These are phyloP conservation scores for Drosophila hawaiiensis DNA, from an alignment of 2,888 invertebrate genomes.

Conservation along the genomic window DNA sequence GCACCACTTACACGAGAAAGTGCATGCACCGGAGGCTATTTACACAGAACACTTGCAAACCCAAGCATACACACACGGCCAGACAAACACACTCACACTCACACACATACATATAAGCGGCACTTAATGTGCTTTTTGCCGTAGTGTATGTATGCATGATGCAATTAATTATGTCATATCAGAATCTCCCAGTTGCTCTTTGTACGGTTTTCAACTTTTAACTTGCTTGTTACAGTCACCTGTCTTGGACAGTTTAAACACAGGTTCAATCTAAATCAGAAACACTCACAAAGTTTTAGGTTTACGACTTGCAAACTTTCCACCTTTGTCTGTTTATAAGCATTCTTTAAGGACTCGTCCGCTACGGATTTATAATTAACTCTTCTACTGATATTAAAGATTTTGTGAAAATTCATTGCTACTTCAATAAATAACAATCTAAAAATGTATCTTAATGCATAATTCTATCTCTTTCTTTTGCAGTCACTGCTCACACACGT, in stretches of 20 bases:
- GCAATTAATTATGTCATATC: conserved; percentile 50
- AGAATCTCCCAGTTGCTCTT: conserved; percentile 25
- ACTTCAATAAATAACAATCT: background rate
- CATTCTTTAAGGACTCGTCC: background rate
- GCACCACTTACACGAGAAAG: conserved; percentile 52
- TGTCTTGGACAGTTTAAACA: background rate
- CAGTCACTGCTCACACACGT: conserved; percentile 98
- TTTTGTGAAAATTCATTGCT: no score
- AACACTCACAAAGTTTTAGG: background rate
- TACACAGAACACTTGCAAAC: conserved; percentile 48
- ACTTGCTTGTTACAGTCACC: conserved; percentile 3
- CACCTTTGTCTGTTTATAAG: background rate
- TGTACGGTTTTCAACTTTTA: conserved; percentile 4
- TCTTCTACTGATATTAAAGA: background rate
- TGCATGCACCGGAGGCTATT: conserved; percentile 57
- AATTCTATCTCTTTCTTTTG: conserved; percentile 79
- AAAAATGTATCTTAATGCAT: background rate
- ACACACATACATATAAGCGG: background rate
- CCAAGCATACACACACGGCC: conserved; percentile 13
- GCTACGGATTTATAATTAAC: background rate
- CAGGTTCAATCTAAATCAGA: conserved; percentile 1
- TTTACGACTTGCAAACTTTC: background rate
- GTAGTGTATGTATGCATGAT: conserved; percentile 3
- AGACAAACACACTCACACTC: conserved; percentile 2
- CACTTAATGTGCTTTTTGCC: conserved; percentile 33